Conservation (phyloP, 2,888 invertebrate genomes). For the Oasisia sp. region DNA sequence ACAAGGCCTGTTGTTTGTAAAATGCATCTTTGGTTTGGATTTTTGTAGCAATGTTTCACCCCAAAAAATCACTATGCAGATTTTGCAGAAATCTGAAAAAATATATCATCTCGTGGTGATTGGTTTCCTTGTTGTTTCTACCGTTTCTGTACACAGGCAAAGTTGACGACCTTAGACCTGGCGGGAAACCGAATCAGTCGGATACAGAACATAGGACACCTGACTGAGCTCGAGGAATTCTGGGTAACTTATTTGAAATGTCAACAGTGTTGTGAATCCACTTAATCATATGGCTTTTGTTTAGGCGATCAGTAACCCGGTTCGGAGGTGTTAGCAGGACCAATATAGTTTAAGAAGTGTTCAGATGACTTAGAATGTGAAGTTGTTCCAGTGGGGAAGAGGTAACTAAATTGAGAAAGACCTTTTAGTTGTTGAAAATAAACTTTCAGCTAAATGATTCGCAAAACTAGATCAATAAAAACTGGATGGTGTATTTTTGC, state of each 20-base stretch:
- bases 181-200: conserved; percentile 85
- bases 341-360: too few relatives aligned
- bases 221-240: conserved; percentile 87
- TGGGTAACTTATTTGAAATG: conserved; percentile 77
- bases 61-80: not conserved
- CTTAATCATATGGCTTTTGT: not conserved
- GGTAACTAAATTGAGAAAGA: too few relatives aligned
- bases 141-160: conserved; percentile 46
- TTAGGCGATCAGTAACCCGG: too few relatives aligned
- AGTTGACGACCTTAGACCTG: conserved; percentile 86
- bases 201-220: conserved; percentile 82
- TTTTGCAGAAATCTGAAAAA: not conserved
- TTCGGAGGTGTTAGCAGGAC: too few relatives aligned
- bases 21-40: not conserved
- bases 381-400: too few relatives aligned
- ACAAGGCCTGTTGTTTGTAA: not conserved
- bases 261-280: not conserved
- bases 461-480: too few relatives aligned
- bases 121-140: too few relatives aligned
- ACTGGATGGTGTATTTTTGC: not conserved
- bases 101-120: too few relatives aligned
- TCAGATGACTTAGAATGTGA: too few relatives aligned
- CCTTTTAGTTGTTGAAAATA: too few relatives aligned
- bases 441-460: too few relatives aligned
- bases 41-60: not conserved